Percentiles rank a stretch among this genome's conserved stretches.
phyloP scores from a whole-genome alignment of 2,888 invertebrate genomes.

The Drosophila tanythrix region DNA sequence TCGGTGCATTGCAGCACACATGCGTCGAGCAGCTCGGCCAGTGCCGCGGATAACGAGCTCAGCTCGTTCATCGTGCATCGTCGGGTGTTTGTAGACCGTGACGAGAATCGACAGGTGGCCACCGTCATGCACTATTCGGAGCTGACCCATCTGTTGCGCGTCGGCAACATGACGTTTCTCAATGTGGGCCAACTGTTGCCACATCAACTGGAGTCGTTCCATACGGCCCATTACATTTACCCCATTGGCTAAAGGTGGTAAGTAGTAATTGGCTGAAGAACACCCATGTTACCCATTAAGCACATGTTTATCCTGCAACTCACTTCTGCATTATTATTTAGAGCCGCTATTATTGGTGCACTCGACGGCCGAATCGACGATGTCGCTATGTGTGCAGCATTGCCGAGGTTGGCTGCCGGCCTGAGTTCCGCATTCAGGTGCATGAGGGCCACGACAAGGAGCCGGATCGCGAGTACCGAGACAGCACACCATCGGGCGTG shows the following conservation, averaged over 20 bases:
- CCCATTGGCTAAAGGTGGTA: slow-evolving; percentile 97
- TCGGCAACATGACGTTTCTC: slow-evolving; percentile 97
- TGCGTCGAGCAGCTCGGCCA: slow-evolving; percentile 86
- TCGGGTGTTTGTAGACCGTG: slow-evolving; percentile 97
- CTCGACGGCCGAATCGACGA: slow-evolving; percentile 93
- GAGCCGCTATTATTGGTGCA: slow-evolving; percentile 99
- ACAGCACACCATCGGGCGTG: slow-evolving; percentile 91
- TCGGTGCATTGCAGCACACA: slow-evolving; percentile 96
- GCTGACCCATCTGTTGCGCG: slow-evolving; percentile 94
- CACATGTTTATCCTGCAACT: background rate
- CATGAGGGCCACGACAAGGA: slow-evolving; percentile 89
- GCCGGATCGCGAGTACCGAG: slow-evolving; percentile 89
- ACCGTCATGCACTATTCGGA: slow-evolving; percentile 97
- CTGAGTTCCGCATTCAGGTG: slow-evolving; percentile 95
- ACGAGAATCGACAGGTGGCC: slow-evolving; percentile 98
- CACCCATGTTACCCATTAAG: background rate
- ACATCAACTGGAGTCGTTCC: slow-evolving; percentile 97
- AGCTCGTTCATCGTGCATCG: slow-evolving; percentile 95
- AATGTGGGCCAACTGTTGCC: slow-evolving; percentile 98
- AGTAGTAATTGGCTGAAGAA: slow-evolving; percentile 79
- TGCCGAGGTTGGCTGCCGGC: slow-evolving; percentile 93
- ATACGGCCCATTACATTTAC: slow-evolving; percentile 97
- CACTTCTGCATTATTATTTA: slow-evolving; percentile 65
- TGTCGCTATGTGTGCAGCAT: slow-evolving; percentile 98
- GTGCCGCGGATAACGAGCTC: slow-evolving; percentile 95